Evolutionary conservation across 2,797 vertebrate genomes (phyloP), one percentile per base, ranked within the genome.

Genomic region (Todus mexicanus): DNA sequence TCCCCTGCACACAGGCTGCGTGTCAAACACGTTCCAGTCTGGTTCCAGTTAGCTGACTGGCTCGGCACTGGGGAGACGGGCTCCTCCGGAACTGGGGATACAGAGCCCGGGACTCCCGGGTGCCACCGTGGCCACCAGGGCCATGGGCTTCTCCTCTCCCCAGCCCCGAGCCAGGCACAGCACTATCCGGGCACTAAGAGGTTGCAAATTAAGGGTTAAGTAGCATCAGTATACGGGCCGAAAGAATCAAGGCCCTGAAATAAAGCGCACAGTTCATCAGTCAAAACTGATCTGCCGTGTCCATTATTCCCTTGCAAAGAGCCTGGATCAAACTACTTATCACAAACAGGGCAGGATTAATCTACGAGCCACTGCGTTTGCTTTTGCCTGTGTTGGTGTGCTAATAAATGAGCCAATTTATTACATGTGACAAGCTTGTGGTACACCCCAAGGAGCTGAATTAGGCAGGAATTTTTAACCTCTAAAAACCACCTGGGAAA

Each of bases 331-430:
- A 94, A 84, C 69, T 69, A 79, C 91, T 95, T 94, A 93, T 91
- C 76, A 33, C 89, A 93, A 92, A 78, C 79, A 53, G 87, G 83
- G 71, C 82, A 92, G 91, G 93, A 90, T 89, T 93, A 94, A 89
- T 94, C 96, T 78, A 75, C 88, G 66, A 94, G 89, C 91, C 84
- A 80, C 92, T 95, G 65, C 91, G 93, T 95, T 95, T 95, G 94
- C 96, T 94, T 95, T 92, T 83, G 74, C 75, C 75, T 19, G 25
- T 42, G 87, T 10, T 84, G 90, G 89, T 5, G 9, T 48, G 4
- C 88, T 96, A 94, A 97, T 92, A 94, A 97, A 97, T 21, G 90
- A 97, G 92, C 88, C 94, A 89, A 90, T 95, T 95, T 92, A 96
- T 96, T 94, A 76, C 90, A 94, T 94, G 87, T 94, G 96, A 96